Evolutionary conservation across 2,888 invertebrate species (phyloP), one percentile per base, ranked within the genome.

Genomic region (Clusia tigrina): DNA sequence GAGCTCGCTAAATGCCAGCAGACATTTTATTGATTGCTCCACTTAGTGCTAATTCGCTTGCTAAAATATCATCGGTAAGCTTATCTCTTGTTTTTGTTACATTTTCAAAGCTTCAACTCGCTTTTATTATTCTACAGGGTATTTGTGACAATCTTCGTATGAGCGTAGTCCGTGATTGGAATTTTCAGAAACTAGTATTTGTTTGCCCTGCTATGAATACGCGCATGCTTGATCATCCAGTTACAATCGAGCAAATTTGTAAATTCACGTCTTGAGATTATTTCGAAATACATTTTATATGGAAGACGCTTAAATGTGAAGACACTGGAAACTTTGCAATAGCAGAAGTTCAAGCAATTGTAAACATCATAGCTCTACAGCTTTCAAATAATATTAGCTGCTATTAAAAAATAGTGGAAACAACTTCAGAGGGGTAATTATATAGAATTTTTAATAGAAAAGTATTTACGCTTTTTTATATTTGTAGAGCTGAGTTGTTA

Each of bases 181-280:
- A 96, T 74, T 74, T 90, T 54, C 78, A 81, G 0, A 91, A 92
- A 74, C 96, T 96, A 0, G 84, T 98, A 3, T 78, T 97, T 9
- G 96, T 97, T 84, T 98, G 97, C 71, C 98, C 98, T 0, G 96
- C 98, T 0, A 99, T 99, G 99, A 99, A 99, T 81, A 98, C 98
- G 0, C 89, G 89, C 74, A 99, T 99, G 98, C 98, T 93, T 89
- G 87, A 93, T 57, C 98, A 98, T 84, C 97, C 98, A 0, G 81
- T 97, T 26, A 99, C 98, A 0, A 84, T 85, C 0, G 85, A 86
- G 64, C 94, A 98, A 76, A 88, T 95, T 54, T 79, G 85, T 0
- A 86, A 85, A 60, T 85, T 99, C 22, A 89, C 88, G 70, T 86
- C 87, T 20, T 94, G 93, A 89, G 94, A 95, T n/a, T 95, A 95